Conservation (phyloP, 2,113 vertebrate genomes). For the Tachycineta bicolor region DNA sequence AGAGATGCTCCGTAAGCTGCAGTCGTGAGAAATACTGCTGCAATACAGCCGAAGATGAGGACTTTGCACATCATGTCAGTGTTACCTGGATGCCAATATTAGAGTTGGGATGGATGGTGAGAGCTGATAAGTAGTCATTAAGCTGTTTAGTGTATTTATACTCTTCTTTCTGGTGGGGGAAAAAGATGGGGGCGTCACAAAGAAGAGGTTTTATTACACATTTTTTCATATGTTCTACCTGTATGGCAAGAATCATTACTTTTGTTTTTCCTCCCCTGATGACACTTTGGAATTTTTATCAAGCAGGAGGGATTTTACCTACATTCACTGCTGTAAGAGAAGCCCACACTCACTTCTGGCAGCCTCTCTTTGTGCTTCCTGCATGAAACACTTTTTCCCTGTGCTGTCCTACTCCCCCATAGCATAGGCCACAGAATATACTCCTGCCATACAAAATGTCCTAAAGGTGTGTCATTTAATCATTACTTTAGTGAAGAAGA, state of each 20-base stretch:
- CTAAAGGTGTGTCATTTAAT: background rate
- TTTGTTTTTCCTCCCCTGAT: constrained; percentile 87
- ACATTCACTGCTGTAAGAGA: constrained; percentile 75
- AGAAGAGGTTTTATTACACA: constrained; percentile 78
- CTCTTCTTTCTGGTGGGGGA: constrained; percentile 78
- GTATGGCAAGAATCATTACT: constrained; percentile 77
- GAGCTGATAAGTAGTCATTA: constrained; percentile 52
- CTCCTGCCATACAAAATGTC: background rate
- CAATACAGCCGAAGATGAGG: constrained; percentile 53
- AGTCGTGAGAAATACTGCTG: constrained; percentile 39
- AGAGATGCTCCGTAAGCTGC: constrained; percentile 31
- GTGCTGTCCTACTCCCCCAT: constrained; percentile 8
- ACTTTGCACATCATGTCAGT: constrained; percentile 65
- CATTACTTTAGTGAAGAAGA: constrained; percentile 15
- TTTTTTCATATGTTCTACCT: constrained; percentile 76
- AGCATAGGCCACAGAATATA: background rate
- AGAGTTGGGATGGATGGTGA: constrained; percentile 1
- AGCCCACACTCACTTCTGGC: constrained; percentile 72
- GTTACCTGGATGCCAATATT: constrained; percentile 12
- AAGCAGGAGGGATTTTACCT: constrained; percentile 80
- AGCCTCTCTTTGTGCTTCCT: constrained; percentile 60
- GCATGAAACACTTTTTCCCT: constrained; percentile 79
- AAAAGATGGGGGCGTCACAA: constrained; percentile 75
- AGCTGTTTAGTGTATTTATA: constrained; percentile 76
- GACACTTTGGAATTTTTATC: constrained; percentile 94